Conservation (phyloP, 1,140 invertebrate genomes). For the Brevipalpus yothersi region DNA sequence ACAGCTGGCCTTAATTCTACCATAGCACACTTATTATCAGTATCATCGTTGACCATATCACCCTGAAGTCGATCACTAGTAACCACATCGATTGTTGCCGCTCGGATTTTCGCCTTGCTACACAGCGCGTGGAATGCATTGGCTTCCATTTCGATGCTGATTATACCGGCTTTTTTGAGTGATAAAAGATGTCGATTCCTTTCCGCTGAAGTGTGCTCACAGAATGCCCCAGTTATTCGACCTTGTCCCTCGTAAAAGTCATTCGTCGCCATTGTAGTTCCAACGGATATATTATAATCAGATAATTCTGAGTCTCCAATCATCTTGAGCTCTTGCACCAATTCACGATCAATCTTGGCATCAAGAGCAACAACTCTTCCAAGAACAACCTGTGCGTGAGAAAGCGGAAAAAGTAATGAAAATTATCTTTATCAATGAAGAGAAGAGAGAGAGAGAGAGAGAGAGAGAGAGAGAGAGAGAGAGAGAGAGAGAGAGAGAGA, state of each 20-base stretch:
- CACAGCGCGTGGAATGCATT: conserved; percentile 74
- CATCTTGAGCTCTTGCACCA: conserved; percentile 36
- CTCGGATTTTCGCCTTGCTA: conserved; percentile 63
- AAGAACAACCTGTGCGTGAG: conserved; percentile 19
- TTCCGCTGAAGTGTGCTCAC: conserved; percentile 65
- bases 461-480: too few relatives aligned
- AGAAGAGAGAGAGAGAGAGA: too few relatives aligned
- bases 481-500: too few relatives aligned
- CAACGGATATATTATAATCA: conserved; percentile 34
- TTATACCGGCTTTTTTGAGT: conserved; percentile 47
- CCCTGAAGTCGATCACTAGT: conserved; percentile 71
- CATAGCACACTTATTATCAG: background rate
- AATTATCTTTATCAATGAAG: too few relatives aligned
- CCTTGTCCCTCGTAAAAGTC: conserved; percentile 92
- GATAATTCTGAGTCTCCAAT: conserved; percentile 29
- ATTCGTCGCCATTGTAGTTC: conserved; percentile 82
- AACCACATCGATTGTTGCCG: conserved; percentile 74
- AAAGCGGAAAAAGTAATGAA: too few relatives aligned
- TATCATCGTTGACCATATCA: conserved; percentile 25
- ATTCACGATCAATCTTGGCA: conserved; percentile 48
- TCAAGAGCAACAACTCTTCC: conserved; percentile 57
- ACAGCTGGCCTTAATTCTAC: background rate
- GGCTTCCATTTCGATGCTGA: conserved; percentile 96
- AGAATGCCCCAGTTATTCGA: conserved; percentile 84
- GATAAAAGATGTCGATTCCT: conserved; percentile 64